phyloP scores from a whole-genome alignment of 2,888 invertebrate genomes.

The Apocheima hispidaria region DNA sequence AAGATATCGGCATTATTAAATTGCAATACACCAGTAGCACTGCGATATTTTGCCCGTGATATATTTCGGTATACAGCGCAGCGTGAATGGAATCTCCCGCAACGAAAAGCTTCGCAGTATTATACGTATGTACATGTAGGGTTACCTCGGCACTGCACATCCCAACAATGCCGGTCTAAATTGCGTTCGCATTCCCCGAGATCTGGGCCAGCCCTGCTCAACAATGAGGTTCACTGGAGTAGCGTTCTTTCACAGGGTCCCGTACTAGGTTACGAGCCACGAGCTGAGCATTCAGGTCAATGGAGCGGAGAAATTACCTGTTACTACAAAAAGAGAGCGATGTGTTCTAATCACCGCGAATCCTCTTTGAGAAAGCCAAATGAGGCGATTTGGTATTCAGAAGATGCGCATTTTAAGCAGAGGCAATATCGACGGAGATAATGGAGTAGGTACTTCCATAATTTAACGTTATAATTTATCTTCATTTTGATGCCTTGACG shows the following conservation, averaged over 20 bases:
- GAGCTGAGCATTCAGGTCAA: constrained; percentile 74
- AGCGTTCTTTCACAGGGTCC: constrained; percentile 70
- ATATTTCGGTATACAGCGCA: constrained; percentile 11
- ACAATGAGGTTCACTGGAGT: constrained; percentile 74
- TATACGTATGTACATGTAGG: constrained; percentile 35
- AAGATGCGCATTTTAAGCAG: constrained; percentile 47
- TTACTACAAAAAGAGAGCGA: constrained; percentile 36
- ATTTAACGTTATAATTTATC: constrained; percentile 34
- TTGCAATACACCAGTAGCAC: constrained; percentile 11
- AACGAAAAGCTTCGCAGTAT: constrained; percentile 22
- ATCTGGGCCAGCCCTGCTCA: constrained; percentile 72
- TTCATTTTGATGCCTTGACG: constrained; percentile 23
- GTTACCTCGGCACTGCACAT: constrained; percentile 60
- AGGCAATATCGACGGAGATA: constrained; percentile 42
- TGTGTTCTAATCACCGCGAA: constrained; percentile 33
- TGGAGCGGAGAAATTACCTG: constrained; percentile 71
- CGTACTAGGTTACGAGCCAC: constrained; percentile 71
- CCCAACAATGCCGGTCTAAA: constrained; percentile 76
- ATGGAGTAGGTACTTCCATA: constrained; percentile 41
- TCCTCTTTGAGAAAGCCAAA: constrained; percentile 30
- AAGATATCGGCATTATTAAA: constrained; percentile 22
- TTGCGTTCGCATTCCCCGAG: constrained; percentile 79
- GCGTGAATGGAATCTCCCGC: constrained; percentile 28
- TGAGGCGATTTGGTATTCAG: constrained; percentile 43
- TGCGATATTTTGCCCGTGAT: constrained; percentile 16